Conservation (phyloP, 2,888 invertebrate genomes). For the Lycia hirtaria region DNA sequence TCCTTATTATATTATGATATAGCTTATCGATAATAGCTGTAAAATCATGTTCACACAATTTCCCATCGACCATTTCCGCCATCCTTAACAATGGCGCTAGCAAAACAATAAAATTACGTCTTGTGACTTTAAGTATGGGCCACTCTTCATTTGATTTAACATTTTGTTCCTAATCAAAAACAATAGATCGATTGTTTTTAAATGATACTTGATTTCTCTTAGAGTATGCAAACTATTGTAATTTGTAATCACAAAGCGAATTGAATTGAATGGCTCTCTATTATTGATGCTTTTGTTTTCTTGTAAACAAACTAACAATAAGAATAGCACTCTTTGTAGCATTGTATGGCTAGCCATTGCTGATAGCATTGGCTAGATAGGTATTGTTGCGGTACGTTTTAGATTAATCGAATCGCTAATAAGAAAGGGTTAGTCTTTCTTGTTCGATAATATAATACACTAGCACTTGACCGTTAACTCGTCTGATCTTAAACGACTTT, state of each 20-base stretch:
- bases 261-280: slow-evolving; percentile 41
- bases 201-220: slow-evolving; percentile 37
- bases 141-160: slow-evolving; percentile 13
- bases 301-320: slow-evolving; percentile 36
- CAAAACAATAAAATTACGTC: slow-evolving; percentile 16
- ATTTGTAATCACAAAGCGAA: slow-evolving; percentile 40
- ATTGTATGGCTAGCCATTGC: slow-evolving; percentile 9
- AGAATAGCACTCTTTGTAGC: slow-evolving; percentile 1
- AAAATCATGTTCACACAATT: slow-evolving; percentile 27
- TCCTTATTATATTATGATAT: slow-evolving; percentile 3
- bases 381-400: neutral
- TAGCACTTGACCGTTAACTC: no score
- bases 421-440: no score
- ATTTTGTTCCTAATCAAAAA: slow-evolving; percentile 27
- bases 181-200: slow-evolving; percentile 39
- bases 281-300: slow-evolving; percentile 45
- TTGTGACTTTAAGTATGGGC: slow-evolving; percentile 11
- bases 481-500: no score
- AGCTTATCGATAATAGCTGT: slow-evolving; percentile 23
- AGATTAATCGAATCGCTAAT: no score
- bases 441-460: no score
- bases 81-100: slow-evolving; percentile 23
- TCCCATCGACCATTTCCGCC: slow-evolving; percentile 18
- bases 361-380: neutral
- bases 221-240: slow-evolving; percentile 39